A percentile compares a stretch with the other conserved stretches of the same genome.
phyloP scores from a whole-genome alignment of 2,888 invertebrate genomes.

The Gortyna flavago region DNA sequence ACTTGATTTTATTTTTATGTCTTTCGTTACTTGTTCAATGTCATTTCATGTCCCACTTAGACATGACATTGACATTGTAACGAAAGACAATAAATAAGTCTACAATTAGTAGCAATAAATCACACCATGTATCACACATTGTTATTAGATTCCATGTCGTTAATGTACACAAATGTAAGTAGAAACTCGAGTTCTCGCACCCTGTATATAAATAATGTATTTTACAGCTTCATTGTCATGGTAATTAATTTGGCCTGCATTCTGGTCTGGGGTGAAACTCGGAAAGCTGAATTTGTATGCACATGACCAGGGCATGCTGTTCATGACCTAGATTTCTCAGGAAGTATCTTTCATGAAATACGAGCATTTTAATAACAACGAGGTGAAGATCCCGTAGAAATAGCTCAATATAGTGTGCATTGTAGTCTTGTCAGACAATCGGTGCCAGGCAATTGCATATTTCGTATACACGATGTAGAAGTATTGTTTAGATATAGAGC shows the following conservation, averaged over 20 bases:
- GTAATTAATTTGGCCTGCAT: conserved; percentile 85
- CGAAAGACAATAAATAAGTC: not conserved
- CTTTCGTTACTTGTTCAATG: conserved; percentile 21
- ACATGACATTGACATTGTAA: no score
- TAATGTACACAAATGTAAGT: conserved; percentile 76
- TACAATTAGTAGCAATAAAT: conserved; percentile 5
- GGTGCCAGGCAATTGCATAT: conserved; percentile 16
- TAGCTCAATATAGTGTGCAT: conserved; percentile 50
- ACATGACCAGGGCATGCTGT: conserved; percentile 70
- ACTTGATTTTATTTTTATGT: not conserved
- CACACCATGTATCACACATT: conserved; percentile 37
- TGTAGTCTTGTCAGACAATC: conserved; percentile 49
- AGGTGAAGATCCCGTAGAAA: conserved; percentile 66
- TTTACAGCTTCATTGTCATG: conserved; percentile 83
- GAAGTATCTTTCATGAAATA: conserved; percentile 72
- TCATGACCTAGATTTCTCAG: conserved; percentile 70
- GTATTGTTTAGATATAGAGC: conserved; percentile 19
- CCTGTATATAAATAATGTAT: conserved; percentile 83
- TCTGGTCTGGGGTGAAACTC: conserved; percentile 78
- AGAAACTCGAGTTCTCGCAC: conserved; percentile 72
- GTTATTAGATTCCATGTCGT: conserved; percentile 60
- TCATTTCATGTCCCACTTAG: not conserved
- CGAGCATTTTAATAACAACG: conserved; percentile 70
- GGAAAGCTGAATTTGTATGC: conserved; percentile 70
- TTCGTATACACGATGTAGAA: conserved; percentile 7